These are phyloP conservation scores for Iphiclides podalirius DNA, from an alignment of 2,888 invertebrate species.

Conservation along the genomic window DNA sequence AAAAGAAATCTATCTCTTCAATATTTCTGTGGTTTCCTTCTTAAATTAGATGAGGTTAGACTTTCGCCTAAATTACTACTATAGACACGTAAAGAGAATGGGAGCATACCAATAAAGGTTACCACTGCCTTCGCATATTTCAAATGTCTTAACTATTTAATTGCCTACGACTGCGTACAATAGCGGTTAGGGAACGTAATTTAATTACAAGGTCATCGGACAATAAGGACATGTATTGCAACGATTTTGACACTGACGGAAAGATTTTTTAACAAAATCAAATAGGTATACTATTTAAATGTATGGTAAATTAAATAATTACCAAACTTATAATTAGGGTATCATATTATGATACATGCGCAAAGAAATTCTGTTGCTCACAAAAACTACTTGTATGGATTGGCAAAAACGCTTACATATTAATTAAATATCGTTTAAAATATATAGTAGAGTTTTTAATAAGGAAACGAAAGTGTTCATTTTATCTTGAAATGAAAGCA, in stretches of 20 bases:
- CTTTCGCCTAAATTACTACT: conserved; percentile 20
- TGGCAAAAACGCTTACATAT: too few species aligned
- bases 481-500: too few species aligned
- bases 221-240: conserved; percentile 11
- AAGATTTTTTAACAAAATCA: not conserved
- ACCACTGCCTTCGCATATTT: conserved; percentile 21
- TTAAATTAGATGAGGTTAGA: too few species aligned
- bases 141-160: conserved; percentile 23
- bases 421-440: too few species aligned
- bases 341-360: too few species aligned
- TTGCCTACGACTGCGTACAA: conserved; percentile 19
- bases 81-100: conserved; percentile 18
- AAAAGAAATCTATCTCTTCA: conserved; percentile 29
- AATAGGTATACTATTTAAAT: not conserved
- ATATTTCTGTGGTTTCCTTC: too few species aligned
- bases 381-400: too few species aligned
- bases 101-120: conserved; percentile 13
- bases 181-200: conserved; percentile 21
- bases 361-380: too few species aligned
- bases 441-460: too few species aligned
- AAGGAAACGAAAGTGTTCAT: too few species aligned
- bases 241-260: conserved; percentile 8
- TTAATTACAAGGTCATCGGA: conserved; percentile 19
- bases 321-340: too few species aligned
- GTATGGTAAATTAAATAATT: too few species aligned